Percentiles rank a stretch among this genome's conserved stretches.
Evolutionary conservation across 2,888 invertebrate genomes (phyloP).

Genomic region (Papilio protenor): DNA sequence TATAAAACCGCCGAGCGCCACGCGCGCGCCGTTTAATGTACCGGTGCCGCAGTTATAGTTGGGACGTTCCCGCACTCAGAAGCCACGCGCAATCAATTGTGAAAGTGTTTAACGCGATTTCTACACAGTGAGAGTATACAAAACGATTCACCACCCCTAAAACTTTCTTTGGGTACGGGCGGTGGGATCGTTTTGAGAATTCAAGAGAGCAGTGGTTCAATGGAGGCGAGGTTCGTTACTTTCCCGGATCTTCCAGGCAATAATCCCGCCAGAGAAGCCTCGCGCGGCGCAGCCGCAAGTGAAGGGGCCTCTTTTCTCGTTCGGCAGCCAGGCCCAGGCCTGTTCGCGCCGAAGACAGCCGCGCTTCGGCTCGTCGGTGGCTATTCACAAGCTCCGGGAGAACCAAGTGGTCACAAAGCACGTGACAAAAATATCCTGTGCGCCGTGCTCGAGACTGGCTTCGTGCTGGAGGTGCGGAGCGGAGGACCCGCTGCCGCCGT

Average conservation of each 20-base stretch:
- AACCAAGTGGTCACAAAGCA: slow-evolving; percentile 90
- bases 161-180: slow-evolving; percentile 63
- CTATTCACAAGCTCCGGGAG: slow-evolving; percentile 88
- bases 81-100: slow-evolving; percentile 78
- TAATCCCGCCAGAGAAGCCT: slow-evolving; percentile 83
- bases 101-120: slow-evolving; percentile 81
- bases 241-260: slow-evolving; percentile 83
- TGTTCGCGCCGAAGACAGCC: slow-evolving; percentile 82
- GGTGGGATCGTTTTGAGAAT: slow-evolving; percentile 70
- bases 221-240: slow-evolving; percentile 85
- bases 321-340: slow-evolving; percentile 83
- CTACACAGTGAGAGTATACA: slow-evolving; percentile 76
- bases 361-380: slow-evolving; percentile 86
- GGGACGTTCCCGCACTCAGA: slow-evolving; percentile 59
- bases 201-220: slow-evolving; percentile 78
- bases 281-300: slow-evolving; percentile 80
- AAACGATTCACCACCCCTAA: slow-evolving; percentile 56
- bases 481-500: slow-evolving; percentile 77
- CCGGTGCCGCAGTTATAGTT: slow-evolving; percentile 68
- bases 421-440: slow-evolving; percentile 88
- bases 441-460: slow-evolving; percentile 89
- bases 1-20: slow-evolving; percentile 69
- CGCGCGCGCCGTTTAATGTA: slow-evolving; percentile 81
- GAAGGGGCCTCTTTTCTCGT: slow-evolving; percentile 82
- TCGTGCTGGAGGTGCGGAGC: slow-evolving; percentile 87